Percentiles rank a stretch among this genome's conserved stretches.
Evolutionary conservation across 2,113 vertebrate species (phyloP).

Genomic region (Seriola aureovittata): DNA sequence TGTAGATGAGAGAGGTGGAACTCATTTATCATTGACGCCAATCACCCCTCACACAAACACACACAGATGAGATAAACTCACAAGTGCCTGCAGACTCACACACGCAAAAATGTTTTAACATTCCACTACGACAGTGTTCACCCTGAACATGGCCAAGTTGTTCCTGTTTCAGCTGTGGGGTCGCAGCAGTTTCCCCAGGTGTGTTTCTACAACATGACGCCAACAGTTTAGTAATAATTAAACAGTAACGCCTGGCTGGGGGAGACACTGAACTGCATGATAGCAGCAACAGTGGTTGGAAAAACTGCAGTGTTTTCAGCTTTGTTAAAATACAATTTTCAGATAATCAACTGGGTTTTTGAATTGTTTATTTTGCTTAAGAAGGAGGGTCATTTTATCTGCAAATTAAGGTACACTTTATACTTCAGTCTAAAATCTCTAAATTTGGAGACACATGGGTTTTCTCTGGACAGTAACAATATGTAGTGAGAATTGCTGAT

Average conservation of each 20-base stretch:
- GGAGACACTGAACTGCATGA: neutral
- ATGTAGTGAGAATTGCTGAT: neutral
- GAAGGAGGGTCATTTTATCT: neutral
- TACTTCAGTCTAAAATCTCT: neutral
- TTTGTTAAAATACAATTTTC: neutral
- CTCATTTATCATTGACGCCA: constrained; percentile 38
- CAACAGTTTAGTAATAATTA: constrained; percentile 41
- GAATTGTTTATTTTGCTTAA: neutral
- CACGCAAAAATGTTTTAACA: neutral
- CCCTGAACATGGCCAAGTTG: constrained; percentile 41
- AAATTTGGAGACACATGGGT: neutral
- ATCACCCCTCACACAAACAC: constrained; percentile 39
- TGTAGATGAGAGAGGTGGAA: constrained; percentile 49
- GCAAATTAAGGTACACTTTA: neutral
- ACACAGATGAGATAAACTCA: constrained; percentile 22
- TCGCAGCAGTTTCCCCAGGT: constrained; percentile 31
- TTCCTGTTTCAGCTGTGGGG: constrained; percentile 28
- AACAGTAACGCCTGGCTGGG: constrained; percentile 15
- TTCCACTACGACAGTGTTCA: constrained; percentile 28
- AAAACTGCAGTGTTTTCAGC: neutral
- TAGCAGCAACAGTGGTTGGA: neutral
- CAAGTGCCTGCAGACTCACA: neutral
- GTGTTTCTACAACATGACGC: constrained; percentile 42
- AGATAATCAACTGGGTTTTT: neutral
- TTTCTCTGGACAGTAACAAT: neutral